Percentiles rank a stretch among this genome's conserved stretches.
Evolutionary conservation across 2,113 vertebrate species (phyloP).

Genomic region (Callospermophilus lateralis): DNA sequence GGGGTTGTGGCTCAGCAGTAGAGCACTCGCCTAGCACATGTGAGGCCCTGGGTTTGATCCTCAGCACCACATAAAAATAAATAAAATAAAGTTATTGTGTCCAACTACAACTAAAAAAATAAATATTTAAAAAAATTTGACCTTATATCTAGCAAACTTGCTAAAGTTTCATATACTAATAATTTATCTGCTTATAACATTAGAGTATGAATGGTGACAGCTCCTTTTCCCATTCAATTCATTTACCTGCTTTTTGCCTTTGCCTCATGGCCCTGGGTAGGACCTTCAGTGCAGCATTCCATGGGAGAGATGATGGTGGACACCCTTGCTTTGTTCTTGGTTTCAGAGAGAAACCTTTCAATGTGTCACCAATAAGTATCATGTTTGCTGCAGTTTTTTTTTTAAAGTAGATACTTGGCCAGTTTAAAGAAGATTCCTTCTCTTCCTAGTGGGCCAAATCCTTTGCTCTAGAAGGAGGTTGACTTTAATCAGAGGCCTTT

Average conservation of each 20-base stretch:
- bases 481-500: not conserved
- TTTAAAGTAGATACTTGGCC: not conserved
- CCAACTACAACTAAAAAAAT: no score
- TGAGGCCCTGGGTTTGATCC: no score
- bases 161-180: not conserved
- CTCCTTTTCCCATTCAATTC: not conserved
- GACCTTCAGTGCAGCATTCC: not conserved
- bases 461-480: not conserved
- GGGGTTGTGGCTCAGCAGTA: no score
- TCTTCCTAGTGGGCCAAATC: slow-evolving; percentile 5
- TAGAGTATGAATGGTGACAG: not conserved
- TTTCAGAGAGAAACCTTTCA: slow-evolving; percentile 28
- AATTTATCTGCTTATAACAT: not conserved
- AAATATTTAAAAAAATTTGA: not conserved
- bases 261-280: not conserved
- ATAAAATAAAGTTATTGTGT: no score
- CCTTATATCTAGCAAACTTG: not conserved
- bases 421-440: not conserved
- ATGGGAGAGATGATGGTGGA: not conserved
- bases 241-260: not conserved
- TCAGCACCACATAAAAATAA: no score
- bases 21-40: no score
- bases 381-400: not conserved
- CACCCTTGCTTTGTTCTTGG: not conserved
- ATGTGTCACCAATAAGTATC: not conserved